A percentile compares a stretch with the other conserved stretches of the same genome.
phyloP scores from a whole-genome alignment of 2,113 vertebrate genomes.

The Motacilla tschutschensis region DNA sequence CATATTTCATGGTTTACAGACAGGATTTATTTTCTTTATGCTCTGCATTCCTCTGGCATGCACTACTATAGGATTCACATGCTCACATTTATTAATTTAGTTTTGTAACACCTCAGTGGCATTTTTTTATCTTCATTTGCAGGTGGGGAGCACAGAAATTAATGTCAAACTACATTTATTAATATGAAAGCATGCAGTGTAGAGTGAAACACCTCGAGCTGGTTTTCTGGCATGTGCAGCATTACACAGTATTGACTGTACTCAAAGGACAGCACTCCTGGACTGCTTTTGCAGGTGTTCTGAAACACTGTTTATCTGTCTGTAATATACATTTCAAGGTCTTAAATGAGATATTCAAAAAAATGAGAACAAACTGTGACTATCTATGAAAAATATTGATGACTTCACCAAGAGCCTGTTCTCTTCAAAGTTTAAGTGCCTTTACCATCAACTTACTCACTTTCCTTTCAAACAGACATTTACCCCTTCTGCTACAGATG shows the following conservation, averaged over 20 bases:
- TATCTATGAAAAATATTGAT: background rate
- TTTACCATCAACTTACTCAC: background rate
- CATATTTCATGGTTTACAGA: constrained; percentile 5
- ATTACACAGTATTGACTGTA: background rate
- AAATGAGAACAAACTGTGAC: background rate
- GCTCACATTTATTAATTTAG: background rate
- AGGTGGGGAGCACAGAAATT: background rate
- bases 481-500: background rate
- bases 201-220: background rate
- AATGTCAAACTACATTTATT: background rate
- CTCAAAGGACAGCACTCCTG: background rate
- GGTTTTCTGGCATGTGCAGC: background rate
- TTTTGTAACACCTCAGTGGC: constrained; percentile 14
- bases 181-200: background rate
- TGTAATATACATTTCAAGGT: background rate
- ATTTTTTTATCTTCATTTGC: constrained; percentile 4
- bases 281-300: background rate
- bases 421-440: background rate
- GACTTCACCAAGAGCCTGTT: background rate
- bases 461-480: background rate
- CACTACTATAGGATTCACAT: background rate
- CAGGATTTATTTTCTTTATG: constrained; percentile 27
- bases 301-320: background rate
- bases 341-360: background rate
- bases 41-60: constrained; percentile 5